These are phyloP conservation scores for Garrulus glandarius DNA, from an alignment of 2,797 vertebrate genomes.

Conservation along the genomic window DNA sequence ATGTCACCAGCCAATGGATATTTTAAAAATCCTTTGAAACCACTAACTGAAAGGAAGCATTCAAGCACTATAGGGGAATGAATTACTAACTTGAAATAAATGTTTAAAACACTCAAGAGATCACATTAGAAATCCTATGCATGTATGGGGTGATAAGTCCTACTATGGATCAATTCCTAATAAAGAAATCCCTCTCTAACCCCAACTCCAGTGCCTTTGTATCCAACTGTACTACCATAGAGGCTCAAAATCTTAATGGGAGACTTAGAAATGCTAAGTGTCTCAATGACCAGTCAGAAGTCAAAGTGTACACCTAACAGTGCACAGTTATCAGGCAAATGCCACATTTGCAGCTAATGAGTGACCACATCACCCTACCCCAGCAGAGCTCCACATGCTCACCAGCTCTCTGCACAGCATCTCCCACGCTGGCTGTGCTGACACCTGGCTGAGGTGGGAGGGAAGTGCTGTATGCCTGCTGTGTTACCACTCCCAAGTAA, in stretches of 20 bases:
- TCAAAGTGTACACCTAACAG: not conserved
- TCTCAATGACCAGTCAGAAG: not conserved
- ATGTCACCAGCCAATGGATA: not conserved
- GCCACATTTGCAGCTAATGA: not conserved
- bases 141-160: not conserved
- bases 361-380: rapidly evolving
- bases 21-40: not conserved
- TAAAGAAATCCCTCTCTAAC: not conserved
- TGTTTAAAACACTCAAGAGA: not conserved
- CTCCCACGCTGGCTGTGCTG: not conserved
- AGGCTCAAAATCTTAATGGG: not conserved
- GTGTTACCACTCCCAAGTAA: not conserved
- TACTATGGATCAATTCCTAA: not conserved
- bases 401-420: not conserved
- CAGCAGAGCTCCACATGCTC: not conserved
- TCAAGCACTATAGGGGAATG: not conserved
- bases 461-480: not conserved
- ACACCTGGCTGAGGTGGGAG: not conserved
- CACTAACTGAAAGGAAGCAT: not conserved
- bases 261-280: not conserved
- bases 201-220: not conserved
- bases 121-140: not conserved
- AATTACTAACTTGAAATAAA: not conserved
- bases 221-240: not conserved
- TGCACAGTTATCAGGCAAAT: not conserved